Percentiles rank a stretch among this genome's conserved stretches.
phyloP scores from a whole-genome alignment of 2,113 vertebrate species.

The Felis catus region F.catus_Fca126_mat1.0 CM031419.1:141874501-141875000 shows the following conservation, averaged over 20 bases:
- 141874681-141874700: not conserved
- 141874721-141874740: not conserved
- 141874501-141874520: not conserved
- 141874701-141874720: not conserved
- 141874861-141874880: not conserved
- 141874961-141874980: not conserved
- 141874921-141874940: not conserved
- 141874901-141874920: not conserved
- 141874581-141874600: not conserved
- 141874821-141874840: not conserved
- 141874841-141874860: not conserved
- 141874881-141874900: not conserved
- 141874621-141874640: not conserved
- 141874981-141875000: not conserved
- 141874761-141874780: constrained; percentile 16
- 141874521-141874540: not conserved
- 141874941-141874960: not conserved
- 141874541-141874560: not conserved
- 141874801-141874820: not conserved
- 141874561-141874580: not conserved
- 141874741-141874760: not conserved
- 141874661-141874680: not conserved
- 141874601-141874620: not conserved
- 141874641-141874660: not conserved
- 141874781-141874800: not conserved